Base-by-base conservation (phyloP, 2,797 vertebrate species). In the Poeciliopsis turneri region DNA sequence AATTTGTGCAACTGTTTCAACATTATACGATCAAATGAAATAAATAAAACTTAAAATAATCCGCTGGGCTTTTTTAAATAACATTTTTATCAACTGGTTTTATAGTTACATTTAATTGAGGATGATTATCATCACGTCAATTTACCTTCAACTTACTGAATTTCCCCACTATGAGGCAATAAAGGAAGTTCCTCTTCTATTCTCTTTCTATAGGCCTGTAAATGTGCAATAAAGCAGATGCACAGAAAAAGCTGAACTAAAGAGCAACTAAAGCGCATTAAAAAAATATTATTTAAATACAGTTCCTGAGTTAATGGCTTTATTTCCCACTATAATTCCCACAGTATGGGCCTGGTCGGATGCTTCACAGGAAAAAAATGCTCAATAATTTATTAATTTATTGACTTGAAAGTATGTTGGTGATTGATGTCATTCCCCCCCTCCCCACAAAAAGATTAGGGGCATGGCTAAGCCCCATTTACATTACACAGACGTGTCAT, bases 391-490 rank as follows among this genome's bases (percentile, higher is more conserved):
- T 68, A 77, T 79, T 79, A 18, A 79, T 77, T 72, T 73, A 41
- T 75, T 76, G 68, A 81, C 39, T 76, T 84, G 18, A 76, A 83
- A 41, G 71, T 53, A 59, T 80, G 66, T 30, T 51, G 10, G 79
- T 68, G 68, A 83, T 78, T 85, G 59, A 84, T 71, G 68, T 23
- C 28, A 49, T 16, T 15, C 47, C 51, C 30, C 18, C 23, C 28
- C 30, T 6, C 16, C 33, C 20, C 36, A 20, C 16, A 9, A 43
- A 74, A 64, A 68, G 49, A 80, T 77, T 68, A 78, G 12, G 25
- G 46, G 51, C 45, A 73, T 23, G 47, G 72, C 78, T 80, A 57
- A 83, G 53, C 70, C 57, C 80, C 41, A 71, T 87, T 85, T 51
- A 51, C 51, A 76, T 64, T 78, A 73, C 45, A 72, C 16, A 84